A percentile compares a stretch with the other conserved stretches of the same genome.
Evolutionary conservation across 2,888 invertebrate species (phyloP).

Genomic region (Mesochorus sp.): DNA sequence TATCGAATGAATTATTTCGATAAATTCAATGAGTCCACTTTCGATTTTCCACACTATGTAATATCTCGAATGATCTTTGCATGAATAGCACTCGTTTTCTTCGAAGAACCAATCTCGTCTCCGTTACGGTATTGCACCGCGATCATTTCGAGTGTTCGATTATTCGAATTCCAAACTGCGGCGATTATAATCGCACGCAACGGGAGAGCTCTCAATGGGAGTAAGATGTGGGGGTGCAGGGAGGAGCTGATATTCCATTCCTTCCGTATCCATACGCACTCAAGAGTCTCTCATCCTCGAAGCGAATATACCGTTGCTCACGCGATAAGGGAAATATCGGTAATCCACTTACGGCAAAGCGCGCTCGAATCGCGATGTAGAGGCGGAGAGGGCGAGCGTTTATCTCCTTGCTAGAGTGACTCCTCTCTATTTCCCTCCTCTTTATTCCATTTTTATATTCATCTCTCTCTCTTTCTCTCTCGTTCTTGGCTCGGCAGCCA

Average conservation of each 20-base stretch:
- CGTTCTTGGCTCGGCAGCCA: constrained; percentile 58
- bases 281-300: constrained; percentile 67
- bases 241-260: constrained; percentile 41
- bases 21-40: no score
- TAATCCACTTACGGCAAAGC: constrained; percentile 62
- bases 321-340: constrained; percentile 65
- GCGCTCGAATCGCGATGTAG: constrained; percentile 11
- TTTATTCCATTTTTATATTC: constrained; percentile 55
- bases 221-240: neutral
- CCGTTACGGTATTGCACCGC: neutral
- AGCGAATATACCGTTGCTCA: constrained; percentile 52
- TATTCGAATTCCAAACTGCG: constrained; percentile 45
- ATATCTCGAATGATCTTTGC: constrained; percentile 5
- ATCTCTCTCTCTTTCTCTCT: constrained; percentile 54
- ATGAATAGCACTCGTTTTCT: neutral
- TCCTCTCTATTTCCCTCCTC: constrained; percentile 41
- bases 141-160: constrained; percentile 44
- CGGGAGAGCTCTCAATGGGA: constrained; percentile 10
- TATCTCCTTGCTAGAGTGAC: constrained; percentile 72
- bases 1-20: no score
- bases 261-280: constrained; percentile 55
- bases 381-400: constrained; percentile 61
- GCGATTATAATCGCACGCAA: constrained; percentile 44
- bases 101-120: neutral
- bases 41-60: constrained; percentile 43